Percentiles rank a stretch among this genome's conserved stretches.
These are phyloP conservation scores for Matsumyia berberina DNA, from an alignment of 2,888 invertebrate species.

Conservation along the genomic window DNA sequence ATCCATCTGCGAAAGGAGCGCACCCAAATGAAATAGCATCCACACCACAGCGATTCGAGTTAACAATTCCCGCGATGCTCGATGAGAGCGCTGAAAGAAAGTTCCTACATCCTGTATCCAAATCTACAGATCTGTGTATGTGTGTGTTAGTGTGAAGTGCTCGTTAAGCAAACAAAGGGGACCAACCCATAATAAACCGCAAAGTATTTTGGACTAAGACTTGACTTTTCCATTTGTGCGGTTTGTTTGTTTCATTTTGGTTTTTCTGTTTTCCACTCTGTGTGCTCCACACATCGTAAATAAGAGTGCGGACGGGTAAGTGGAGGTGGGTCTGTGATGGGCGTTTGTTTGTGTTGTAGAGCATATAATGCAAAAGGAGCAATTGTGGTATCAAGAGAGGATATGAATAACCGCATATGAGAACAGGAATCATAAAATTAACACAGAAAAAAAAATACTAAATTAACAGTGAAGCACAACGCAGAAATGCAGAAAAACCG, in stretches of 20 bases:
- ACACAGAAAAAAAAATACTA: constrained; percentile 70
- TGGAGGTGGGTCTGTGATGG: constrained; percentile 1
- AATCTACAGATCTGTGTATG: background rate
- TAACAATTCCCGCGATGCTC: constrained; percentile 56
- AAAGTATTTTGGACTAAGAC: constrained; percentile 75
- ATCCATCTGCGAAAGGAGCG: constrained; percentile 48
- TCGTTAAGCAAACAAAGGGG: constrained; percentile 68
- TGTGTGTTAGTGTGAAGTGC: background rate
- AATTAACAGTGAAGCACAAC: constrained; percentile 61
- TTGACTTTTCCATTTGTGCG: constrained; percentile 75
- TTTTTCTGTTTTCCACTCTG: constrained; percentile 51
- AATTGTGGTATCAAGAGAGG: constrained; percentile 54
- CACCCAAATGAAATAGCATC: constrained; percentile 31
- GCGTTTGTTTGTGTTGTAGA: constrained; percentile 12
- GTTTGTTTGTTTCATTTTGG: constrained; percentile 69
- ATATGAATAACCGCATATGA: constrained; percentile 72
- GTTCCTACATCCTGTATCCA: background rate
- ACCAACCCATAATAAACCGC: constrained; percentile 73
- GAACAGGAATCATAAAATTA: constrained; percentile 74
- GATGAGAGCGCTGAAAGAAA: constrained; percentile 24
- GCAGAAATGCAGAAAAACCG: no score
- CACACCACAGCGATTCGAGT: constrained; percentile 37
- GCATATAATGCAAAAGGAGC: constrained; percentile 42
- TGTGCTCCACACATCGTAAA: constrained; percentile 61
- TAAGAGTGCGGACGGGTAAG: constrained; percentile 16